Evolutionary conservation across 2,888 invertebrate species (phyloP).

Genomic region (Standfussiana lucernea): DNA sequence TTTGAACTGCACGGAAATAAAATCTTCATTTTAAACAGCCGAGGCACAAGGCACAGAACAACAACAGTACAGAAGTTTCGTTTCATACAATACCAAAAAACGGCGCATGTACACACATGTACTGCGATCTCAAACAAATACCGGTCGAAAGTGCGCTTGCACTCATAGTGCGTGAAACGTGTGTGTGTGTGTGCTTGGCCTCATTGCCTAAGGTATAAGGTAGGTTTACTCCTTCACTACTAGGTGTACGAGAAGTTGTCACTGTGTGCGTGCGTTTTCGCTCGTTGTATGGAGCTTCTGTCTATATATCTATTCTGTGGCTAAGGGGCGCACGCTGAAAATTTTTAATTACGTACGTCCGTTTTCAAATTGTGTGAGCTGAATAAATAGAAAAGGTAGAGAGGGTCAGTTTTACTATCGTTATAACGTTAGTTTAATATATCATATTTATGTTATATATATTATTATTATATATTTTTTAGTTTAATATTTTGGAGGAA

Average conservation of each 20-base stretch:
- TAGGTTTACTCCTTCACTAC: too few species aligned
- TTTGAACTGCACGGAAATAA: constrained; percentile 22
- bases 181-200: too few species aligned
- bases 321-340: background rate
- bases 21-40: constrained; percentile 12
- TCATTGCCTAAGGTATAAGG: too few species aligned
- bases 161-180: background rate
- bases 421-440: too few species aligned
- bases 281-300: background rate
- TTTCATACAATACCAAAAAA: background rate
- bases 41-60: background rate
- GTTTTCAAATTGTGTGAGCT: constrained; percentile 14
- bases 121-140: background rate
- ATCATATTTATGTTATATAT: constrained; percentile 8
- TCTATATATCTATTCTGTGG: background rate
- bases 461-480: too few species aligned
- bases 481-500: background rate
- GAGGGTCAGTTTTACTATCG: constrained; percentile 29
- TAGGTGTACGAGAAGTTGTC: too few species aligned
- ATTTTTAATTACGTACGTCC: constrained; percentile 58
- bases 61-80: constrained; percentile 6
- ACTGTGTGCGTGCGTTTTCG: background rate
- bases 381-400: constrained; percentile 46
- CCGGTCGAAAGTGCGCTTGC: background rate
- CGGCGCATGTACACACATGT: background rate